Evolutionary conservation across 2,797 vertebrate genomes (phyloP).

Genomic region (Enteromius trimaculatus): DNA sequence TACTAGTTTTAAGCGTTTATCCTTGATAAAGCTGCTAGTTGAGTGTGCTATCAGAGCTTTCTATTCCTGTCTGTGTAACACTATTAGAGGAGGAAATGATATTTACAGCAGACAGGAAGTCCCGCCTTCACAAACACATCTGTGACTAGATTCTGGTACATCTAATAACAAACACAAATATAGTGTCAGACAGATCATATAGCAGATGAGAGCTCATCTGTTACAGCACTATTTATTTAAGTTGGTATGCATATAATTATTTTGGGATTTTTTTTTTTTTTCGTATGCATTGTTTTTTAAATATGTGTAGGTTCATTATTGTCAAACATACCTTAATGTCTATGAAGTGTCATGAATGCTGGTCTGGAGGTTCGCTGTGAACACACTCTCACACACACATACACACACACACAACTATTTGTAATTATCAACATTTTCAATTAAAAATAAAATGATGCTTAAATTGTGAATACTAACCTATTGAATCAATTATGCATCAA

Average conservation of each 20-base stretch:
- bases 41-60: background rate
- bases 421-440: conserved; percentile 29
- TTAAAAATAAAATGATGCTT: conserved; percentile 17
- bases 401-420: conserved; percentile 21
- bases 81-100: background rate
- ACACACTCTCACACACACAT: background rate
- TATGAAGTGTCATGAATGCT: background rate
- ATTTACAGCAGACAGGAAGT: background rate
- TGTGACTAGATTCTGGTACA: background rate
- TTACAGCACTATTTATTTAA: background rate
- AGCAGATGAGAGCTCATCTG: background rate
- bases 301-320: background rate
- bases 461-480: background rate
- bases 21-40: background rate
- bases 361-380: too few species aligned
- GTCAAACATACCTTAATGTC: conserved; percentile 11
- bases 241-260: background rate
- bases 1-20: background rate
- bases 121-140: background rate
- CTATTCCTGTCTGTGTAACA: background rate
- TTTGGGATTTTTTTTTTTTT: background rate
- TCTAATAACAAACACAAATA: background rate
- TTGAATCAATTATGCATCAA: background rate
- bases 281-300: background rate
- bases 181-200: background rate